Conservation (phyloP, 2,888 invertebrate genomes). For the Hyppa rectilinea region DNA sequence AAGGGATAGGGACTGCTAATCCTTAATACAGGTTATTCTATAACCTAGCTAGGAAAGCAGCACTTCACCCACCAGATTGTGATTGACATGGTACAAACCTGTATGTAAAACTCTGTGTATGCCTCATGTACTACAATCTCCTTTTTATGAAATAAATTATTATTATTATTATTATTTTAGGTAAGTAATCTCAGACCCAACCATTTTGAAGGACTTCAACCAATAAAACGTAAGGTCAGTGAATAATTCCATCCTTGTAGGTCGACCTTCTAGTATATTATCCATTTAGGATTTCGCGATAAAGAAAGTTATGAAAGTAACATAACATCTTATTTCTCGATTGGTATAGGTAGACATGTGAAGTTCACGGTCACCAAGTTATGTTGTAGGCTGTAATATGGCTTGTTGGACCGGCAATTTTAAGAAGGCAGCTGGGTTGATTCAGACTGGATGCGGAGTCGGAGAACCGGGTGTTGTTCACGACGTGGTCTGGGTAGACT, state of each 20-base stretch:
- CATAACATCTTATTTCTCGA: neutral
- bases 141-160: too few species aligned
- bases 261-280: conserved; percentile 13
- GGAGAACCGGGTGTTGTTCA: too few species aligned
- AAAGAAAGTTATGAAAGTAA: conserved; percentile 11
- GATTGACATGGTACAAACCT: too few species aligned
- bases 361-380: too few species aligned
- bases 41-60: too few species aligned
- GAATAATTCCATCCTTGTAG: conserved; percentile 11
- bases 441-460: neutral
- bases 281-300: neutral
- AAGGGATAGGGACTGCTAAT: too few species aligned
- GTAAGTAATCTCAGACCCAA: conserved; percentile 22
- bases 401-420: neutral
- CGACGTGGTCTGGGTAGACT: neutral
- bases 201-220: conserved; percentile 29
- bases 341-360: too few species aligned
- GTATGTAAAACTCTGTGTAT: too few species aligned
- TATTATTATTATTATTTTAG: too few species aligned
- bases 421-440: neutral
- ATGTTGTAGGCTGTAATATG: neutral
- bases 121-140: too few species aligned
- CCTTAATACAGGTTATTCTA: too few species aligned
- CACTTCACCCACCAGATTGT: too few species aligned
- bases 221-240: conserved; percentile 30